phyloP scores from a whole-genome alignment of 2,888 invertebrate species.

The Pristionchus exspectatus region DNA sequence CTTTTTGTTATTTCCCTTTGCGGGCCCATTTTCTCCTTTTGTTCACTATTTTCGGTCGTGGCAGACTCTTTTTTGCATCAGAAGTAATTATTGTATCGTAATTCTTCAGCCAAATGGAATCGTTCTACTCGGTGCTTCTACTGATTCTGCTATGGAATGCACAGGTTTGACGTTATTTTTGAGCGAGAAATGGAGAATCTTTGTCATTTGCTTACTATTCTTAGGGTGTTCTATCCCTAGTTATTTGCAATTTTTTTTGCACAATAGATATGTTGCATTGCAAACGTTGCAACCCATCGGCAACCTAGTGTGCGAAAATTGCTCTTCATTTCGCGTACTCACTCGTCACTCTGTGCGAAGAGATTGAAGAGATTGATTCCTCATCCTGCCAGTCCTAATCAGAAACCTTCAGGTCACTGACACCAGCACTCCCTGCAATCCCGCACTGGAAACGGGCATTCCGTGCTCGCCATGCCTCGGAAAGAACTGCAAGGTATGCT shows the following conservation, averaged over 20 bases:
- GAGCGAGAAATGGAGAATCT: background rate
- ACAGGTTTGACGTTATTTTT: background rate
- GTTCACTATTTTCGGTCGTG: background rate
- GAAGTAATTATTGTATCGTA: background rate
- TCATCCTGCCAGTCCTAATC: background rate
- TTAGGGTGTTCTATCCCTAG: too few relatives aligned
- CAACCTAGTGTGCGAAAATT: too few relatives aligned
- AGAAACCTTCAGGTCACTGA: background rate
- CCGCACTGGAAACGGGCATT: conserved; percentile 27
- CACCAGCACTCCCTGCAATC: background rate
- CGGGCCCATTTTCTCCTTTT: background rate
- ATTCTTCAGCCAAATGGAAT: background rate
- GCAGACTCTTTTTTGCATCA: background rate
- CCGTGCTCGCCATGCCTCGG: background rate
- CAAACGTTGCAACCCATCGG: too few relatives aligned
- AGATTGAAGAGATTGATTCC: too few relatives aligned
- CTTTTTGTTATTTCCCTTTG: background rate
- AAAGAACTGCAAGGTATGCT: background rate
- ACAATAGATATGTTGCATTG: too few relatives aligned
- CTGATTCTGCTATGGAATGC: background rate
- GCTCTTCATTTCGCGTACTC: too few relatives aligned
- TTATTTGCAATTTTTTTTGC: too few relatives aligned
- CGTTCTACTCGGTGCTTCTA: background rate
- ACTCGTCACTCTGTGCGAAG: too few relatives aligned
- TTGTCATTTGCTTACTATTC: too few relatives aligned